A percentile compares a stretch with the other conserved stretches of the same genome.
Evolutionary conservation across 2,797 vertebrate genomes (phyloP).

Genomic region (Peromyscus melanophrys): DNA sequence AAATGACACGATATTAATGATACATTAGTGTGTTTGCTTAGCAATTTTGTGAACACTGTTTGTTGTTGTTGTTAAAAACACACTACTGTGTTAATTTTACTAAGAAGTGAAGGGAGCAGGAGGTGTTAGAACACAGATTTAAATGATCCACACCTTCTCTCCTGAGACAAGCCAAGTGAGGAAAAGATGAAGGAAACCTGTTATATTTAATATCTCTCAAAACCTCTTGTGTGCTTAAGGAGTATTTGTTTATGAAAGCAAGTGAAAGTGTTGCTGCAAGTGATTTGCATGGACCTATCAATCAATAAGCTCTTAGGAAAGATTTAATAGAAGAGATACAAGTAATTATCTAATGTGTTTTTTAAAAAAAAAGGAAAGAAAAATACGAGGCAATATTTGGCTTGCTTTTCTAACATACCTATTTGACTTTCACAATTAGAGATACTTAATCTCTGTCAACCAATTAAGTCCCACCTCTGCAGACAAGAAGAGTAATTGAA

Average conservation of each 20-base stretch:
- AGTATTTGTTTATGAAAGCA: constrained; percentile 18
- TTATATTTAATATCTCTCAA: not conserved
- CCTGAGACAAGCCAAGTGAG: not conserved
- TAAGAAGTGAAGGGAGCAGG: not conserved
- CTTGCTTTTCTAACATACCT: not conserved
- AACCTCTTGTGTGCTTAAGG: not conserved
- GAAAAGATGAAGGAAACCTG: not conserved
- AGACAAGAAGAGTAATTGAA: not conserved
- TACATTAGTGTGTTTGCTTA: not conserved
- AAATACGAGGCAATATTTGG: not conserved
- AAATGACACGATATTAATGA: not conserved
- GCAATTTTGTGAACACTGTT: not conserved
- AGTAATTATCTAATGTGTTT: constrained; percentile 42
- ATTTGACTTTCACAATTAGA: constrained; percentile 23
- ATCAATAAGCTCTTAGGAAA: not conserved
- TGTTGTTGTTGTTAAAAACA: not conserved
- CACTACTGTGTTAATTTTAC: not conserved
- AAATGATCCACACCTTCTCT: not conserved
- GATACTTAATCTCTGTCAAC: constrained; percentile 33
- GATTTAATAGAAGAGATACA: constrained; percentile 32
- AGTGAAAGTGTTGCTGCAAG: not conserved
- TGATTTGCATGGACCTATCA: constrained; percentile 43
- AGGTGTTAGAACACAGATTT: not conserved
- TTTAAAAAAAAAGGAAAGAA: not conserved
- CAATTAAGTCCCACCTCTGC: not conserved